These are phyloP conservation scores for Trogon surrucura DNA, from an alignment of 2,113 vertebrate genomes.

Conservation along the genomic window DNA sequence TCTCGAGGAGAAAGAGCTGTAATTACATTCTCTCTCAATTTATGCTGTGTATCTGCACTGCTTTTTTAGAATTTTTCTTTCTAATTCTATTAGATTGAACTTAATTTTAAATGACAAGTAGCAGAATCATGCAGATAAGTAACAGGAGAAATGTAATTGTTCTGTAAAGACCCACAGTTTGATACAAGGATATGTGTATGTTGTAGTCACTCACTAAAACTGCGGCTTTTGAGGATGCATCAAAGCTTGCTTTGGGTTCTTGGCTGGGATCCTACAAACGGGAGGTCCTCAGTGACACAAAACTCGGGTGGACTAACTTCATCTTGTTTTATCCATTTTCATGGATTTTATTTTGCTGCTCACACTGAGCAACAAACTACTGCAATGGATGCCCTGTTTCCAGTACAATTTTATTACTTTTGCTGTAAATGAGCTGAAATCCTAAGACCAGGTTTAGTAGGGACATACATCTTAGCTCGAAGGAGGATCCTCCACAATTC, in stretches of 20 bases:
- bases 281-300: background rate
- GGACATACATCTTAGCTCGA: background rate
- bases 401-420: background rate
- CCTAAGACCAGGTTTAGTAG: background rate
- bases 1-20: slow-evolving; percentile 46
- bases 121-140: slow-evolving; percentile 25
- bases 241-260: background rate
- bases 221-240: background rate
- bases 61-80: slow-evolving; percentile 48
- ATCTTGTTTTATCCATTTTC: background rate
- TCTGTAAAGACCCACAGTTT: background rate
- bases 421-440: background rate
- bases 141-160: background rate
- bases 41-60: slow-evolving; percentile 45
- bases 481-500: background rate
- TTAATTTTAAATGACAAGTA: slow-evolving; percentile 58
- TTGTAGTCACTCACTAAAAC: background rate
- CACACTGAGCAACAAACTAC: background rate
- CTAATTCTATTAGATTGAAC: slow-evolving; percentile 57
- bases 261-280: background rate
- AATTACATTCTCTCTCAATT: slow-evolving; percentile 63
- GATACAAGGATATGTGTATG: background rate
- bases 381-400: background rate
- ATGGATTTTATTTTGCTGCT: background rate
- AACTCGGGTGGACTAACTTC: background rate